Evolutionary conservation across 2,888 invertebrate species (phyloP).

Genomic region (Isotomurus palustris): DNA sequence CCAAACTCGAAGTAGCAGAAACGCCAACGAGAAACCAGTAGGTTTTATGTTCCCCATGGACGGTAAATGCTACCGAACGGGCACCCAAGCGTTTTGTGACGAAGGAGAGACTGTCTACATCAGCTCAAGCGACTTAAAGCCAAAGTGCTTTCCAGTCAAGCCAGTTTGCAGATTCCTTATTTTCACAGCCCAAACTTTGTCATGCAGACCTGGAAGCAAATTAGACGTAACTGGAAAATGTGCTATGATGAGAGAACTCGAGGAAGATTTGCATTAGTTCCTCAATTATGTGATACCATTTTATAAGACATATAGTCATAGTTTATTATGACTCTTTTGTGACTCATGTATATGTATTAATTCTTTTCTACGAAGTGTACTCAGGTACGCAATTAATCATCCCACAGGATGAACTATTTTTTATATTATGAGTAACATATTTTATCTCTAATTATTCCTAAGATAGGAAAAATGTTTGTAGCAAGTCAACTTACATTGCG

Average conservation of each 20-base stretch:
- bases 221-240: slow-evolving; percentile 35
- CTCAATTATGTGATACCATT: neutral
- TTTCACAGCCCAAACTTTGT: slow-evolving; percentile 29
- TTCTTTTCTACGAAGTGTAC: too few species aligned
- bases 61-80: slow-evolving; percentile 29
- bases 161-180: slow-evolving; percentile 34
- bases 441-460: too few species aligned
- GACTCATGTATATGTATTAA: too few species aligned
- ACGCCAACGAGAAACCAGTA: slow-evolving; percentile 7
- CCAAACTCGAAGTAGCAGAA: slow-evolving; percentile 9
- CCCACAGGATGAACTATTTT: too few species aligned
- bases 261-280: slow-evolving; percentile 9
- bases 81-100: slow-evolving; percentile 29
- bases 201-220: slow-evolving; percentile 33
- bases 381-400: too few species aligned
- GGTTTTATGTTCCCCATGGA: slow-evolving; percentile 27
- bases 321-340: neutral
- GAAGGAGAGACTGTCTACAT: slow-evolving; percentile 29
- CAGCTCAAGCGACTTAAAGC: slow-evolving; percentile 30
- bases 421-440: too few species aligned
- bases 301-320: neutral
- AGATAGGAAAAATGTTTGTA: too few species aligned
- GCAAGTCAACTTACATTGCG: too few species aligned
- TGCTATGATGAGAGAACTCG: slow-evolving; percentile 35
- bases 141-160: slow-evolving; percentile 26